phyloP scores from a whole-genome alignment of 2,888 invertebrate genomes.

The Brenthis daphne region DNA sequence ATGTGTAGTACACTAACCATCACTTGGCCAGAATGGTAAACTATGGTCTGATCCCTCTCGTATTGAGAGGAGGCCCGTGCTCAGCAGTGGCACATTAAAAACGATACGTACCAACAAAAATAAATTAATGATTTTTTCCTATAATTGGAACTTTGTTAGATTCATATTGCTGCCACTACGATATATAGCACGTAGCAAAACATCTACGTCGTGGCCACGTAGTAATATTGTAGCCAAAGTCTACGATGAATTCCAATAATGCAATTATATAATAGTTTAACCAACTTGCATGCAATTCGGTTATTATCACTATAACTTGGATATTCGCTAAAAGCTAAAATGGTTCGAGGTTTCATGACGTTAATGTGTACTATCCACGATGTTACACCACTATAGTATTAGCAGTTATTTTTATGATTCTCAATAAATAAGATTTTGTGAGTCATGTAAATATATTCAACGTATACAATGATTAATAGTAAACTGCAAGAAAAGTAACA shows the following conservation, averaged over 20 bases:
- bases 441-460: too few relatives aligned
- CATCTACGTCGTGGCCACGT: conserved; percentile 25
- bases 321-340: conserved; percentile 39
- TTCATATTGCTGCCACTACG: background rate
- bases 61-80: too few relatives aligned
- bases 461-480: too few relatives aligned
- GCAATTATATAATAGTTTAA: conserved; percentile 38
- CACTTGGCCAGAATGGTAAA: too few relatives aligned
- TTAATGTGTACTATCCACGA: conserved; percentile 32
- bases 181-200: conserved; percentile 29
- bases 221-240: conserved; percentile 34
- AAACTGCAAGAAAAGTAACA: too few relatives aligned
- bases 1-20: too few relatives aligned
- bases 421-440: background rate
- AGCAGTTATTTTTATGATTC: conserved; percentile 14
- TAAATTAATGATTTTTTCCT: too few relatives aligned
- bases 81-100: too few relatives aligned
- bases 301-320: conserved; percentile 42
- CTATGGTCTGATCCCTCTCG: too few relatives aligned
- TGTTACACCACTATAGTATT: conserved; percentile 20
- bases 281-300: conserved; percentile 40
- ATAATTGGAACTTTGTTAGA: background rate
- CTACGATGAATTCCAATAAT: conserved; percentile 40
- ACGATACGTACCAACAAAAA: too few relatives aligned
- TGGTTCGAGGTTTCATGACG: conserved; percentile 38